Percentiles rank a stretch among this genome's conserved stretches.
Evolutionary conservation across 2,113 vertebrate species (phyloP).

Genomic region (Gymnorhina tibicen): DNA sequence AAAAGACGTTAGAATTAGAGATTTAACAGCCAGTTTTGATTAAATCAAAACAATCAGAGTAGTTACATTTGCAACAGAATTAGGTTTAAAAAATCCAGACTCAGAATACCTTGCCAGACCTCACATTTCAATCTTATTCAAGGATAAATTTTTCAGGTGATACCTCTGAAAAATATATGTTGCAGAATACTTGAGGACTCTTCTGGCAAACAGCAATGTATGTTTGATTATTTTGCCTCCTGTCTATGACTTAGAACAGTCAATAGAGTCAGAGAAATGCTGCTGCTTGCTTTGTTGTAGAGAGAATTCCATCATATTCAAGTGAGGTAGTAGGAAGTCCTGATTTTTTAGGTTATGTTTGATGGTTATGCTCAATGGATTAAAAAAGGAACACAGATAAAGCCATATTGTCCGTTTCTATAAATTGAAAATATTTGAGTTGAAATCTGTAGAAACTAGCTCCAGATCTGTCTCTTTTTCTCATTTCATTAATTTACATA

Average conservation of each 20-base stretch:
- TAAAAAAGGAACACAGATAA: neutral
- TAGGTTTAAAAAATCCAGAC: neutral
- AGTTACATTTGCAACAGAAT: constrained; percentile 47
- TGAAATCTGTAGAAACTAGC: neutral
- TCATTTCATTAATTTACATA: neutral
- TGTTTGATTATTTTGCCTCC: neutral
- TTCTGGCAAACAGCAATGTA: neutral
- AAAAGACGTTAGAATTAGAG: constrained; percentile 64
- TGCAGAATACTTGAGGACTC: neutral
- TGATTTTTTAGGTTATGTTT: neutral
- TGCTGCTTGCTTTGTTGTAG: neutral
- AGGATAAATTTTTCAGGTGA: neutral
- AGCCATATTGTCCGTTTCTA: neutral
- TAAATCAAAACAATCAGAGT: constrained; percentile 61
- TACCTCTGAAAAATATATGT: constrained; percentile 10
- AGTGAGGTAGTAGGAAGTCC: neutral
- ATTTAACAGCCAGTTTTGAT: constrained; percentile 59
- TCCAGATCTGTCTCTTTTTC: neutral
- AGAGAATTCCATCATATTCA: neutral
- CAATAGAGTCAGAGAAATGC: neutral
- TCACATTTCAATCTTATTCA: constrained; percentile 12
- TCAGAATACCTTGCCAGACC: constrained; percentile 11
- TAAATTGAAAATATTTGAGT: neutral
- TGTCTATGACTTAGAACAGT: neutral
- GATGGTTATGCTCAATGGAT: neutral